Evolutionary conservation across 92 coral and sea anemone species (phyloP).

Genomic region (Palythoa grandiflora): DNA sequence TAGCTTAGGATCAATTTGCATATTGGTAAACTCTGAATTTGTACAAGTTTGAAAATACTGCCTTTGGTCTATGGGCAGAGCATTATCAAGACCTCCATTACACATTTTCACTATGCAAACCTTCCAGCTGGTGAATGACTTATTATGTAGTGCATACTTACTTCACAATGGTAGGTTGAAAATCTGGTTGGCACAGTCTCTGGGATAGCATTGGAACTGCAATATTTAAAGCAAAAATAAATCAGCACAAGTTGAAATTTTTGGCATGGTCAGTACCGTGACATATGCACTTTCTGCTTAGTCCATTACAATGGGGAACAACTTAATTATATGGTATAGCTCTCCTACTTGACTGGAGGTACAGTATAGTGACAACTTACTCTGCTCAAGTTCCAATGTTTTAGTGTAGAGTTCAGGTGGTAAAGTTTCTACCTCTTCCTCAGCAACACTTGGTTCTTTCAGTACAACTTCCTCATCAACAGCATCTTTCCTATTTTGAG

Average conservation of each 20-base stretch:
- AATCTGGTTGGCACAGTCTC: conserved; percentile 89
- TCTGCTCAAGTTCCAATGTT: conserved; percentile 79
- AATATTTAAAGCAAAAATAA: not conserved
- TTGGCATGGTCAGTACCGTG: not conserved
- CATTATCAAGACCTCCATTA: too few relatives aligned
- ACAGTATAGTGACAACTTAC: conserved; percentile 33
- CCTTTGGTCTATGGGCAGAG: too few relatives aligned
- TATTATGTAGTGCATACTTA: conserved; percentile 32
- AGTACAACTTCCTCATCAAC: conserved; percentile 66
- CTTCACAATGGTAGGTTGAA: conserved; percentile 85
- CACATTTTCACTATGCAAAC: too few relatives aligned
- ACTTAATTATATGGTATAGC: too few relatives aligned
- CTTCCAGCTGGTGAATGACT: too few relatives aligned
- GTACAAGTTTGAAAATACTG: too few relatives aligned
- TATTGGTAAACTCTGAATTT: too few relatives aligned
- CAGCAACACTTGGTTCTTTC: conserved; percentile 81
- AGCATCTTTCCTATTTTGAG: conserved; percentile 67
- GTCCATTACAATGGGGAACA: too few relatives aligned
- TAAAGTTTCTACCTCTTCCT: conserved; percentile 80
- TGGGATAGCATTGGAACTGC: conserved; percentile 84
- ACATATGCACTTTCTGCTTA: too few relatives aligned
- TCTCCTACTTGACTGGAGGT: too few relatives aligned
- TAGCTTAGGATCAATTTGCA: too few relatives aligned
- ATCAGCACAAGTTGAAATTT: not conserved
- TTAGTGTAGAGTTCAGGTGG: conserved; percentile 87